These are phyloP conservation scores for Sisyra terminalis DNA, from an alignment of 2,888 invertebrate genomes.

Conservation along the genomic window DNA sequence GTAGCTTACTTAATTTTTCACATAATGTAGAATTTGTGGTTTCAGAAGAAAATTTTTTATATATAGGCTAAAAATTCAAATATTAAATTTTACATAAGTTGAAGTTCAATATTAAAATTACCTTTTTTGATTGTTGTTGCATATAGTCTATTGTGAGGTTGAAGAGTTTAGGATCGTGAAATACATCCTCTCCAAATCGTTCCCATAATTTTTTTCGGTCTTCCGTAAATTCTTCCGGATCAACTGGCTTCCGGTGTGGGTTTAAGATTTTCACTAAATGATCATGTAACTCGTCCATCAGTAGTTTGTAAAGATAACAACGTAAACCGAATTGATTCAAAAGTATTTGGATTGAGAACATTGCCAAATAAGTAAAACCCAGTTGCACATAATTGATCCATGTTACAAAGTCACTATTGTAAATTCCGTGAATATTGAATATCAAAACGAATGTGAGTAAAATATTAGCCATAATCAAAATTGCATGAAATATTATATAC, in stretches of 20 bases:
- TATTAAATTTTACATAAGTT: not conserved
- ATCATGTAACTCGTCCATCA: conserved; percentile 1
- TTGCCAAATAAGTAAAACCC: not conserved
- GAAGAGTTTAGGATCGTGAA: not conserved
- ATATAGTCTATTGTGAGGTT: not conserved
- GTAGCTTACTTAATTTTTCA: conserved; percentile 3
- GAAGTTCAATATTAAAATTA: not conserved
- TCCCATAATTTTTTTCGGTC: not conserved
- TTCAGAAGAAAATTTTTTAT: no score
- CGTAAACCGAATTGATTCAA: conserved; percentile 1
- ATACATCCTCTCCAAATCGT: not conserved
- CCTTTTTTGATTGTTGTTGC: not conserved
- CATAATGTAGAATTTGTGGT: not conserved
- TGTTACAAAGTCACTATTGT: no score
- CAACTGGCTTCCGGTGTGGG: not conserved
- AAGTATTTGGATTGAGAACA: not conserved
- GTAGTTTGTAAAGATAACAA: conserved; percentile 3
- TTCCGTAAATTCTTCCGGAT: not conserved
- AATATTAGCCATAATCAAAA: not conserved
- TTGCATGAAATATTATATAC: not conserved
- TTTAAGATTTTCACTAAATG: not conserved
- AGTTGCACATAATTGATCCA: not conserved
- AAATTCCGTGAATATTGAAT: not conserved
- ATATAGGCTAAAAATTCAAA: no score
- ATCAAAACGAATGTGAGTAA: not conserved